These are phyloP conservation scores for Stenichneumon culpator DNA, from an alignment of 2,888 invertebrate genomes.

Conservation along the genomic window DNA sequence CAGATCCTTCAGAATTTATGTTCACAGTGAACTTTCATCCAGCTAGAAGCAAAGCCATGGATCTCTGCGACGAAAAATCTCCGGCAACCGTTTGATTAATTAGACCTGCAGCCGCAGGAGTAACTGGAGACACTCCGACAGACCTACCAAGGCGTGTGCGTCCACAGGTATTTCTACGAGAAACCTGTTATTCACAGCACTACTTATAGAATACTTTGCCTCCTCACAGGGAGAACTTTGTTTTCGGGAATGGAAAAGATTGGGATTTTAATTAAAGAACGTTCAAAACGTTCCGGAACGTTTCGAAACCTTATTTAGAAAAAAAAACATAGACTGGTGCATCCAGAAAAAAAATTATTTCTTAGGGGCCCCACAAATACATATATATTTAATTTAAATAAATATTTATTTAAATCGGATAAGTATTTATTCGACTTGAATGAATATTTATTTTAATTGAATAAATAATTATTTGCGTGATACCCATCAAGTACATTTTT, in stretches of 20 bases:
- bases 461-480: no score
- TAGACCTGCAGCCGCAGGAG: conserved; percentile 23
- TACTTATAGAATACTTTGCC: background rate
- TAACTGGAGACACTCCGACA: conserved; percentile 4
- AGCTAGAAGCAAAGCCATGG: conserved; percentile 13
- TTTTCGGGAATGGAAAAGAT: background rate
- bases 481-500: no score
- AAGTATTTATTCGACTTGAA: no score
- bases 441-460: no score
- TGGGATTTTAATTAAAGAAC: background rate
- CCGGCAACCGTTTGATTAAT: conserved; percentile 40
- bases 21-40: conserved; percentile 6
- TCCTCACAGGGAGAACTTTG: background rate
- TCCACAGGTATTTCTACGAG: conserved; percentile 13
- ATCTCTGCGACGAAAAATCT: conserved; percentile 17
- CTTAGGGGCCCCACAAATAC: no score
- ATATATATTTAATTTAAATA: no score
- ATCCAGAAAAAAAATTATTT: no score
- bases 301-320: no score
- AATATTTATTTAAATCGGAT: no score
- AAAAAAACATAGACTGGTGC: background rate
- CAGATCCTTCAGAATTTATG: conserved; percentile 21
- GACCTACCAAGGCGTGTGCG: conserved; percentile 8
- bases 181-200: background rate
- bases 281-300: no score